Evolutionary conservation across 2,113 vertebrate species (phyloP).

Genomic region (Myotis yumanensis): DNA sequence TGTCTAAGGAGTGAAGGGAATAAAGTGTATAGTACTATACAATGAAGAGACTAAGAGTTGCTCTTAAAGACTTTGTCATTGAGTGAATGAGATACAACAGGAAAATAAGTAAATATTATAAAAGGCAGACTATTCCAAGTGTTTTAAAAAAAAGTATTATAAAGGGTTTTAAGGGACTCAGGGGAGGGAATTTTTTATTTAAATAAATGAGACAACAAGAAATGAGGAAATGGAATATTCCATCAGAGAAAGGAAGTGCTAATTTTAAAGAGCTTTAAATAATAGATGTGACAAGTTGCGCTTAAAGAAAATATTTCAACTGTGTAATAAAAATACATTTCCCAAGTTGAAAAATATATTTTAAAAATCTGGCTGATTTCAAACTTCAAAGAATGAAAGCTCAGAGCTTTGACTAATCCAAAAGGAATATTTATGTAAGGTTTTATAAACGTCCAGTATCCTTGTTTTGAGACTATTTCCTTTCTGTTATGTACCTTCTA

Average conservation of each 20-base stretch:
- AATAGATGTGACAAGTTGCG: conserved; percentile 69
- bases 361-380: conserved; percentile 68
- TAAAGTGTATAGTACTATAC: background rate
- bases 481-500: background rate
- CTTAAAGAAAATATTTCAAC: conserved; percentile 78
- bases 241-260: conserved; percentile 67
- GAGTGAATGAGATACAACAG: background rate
- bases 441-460: conserved; percentile 58
- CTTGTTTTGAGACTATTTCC: conserved; percentile 60
- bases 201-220: conserved; percentile 71
- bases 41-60: background rate
- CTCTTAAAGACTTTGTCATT: background rate
- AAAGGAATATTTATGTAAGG: conserved; percentile 72
- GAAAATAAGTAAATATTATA: conserved; percentile 34
- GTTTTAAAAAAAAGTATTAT: background rate
- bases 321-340: conserved; percentile 71
- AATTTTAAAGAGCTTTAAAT: conserved; percentile 75
- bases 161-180: conserved; percentile 36
- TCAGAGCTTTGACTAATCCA: conserved; percentile 59
- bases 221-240: conserved; percentile 75
- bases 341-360: conserved; percentile 67
- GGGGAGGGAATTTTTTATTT: conserved; percentile 56
- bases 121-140: conserved; percentile 43
- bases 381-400: conserved; percentile 64
- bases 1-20: background rate